phyloP scores from a whole-genome alignment of 2,888 invertebrate species.

The Monoplex corrugatus region DNA sequence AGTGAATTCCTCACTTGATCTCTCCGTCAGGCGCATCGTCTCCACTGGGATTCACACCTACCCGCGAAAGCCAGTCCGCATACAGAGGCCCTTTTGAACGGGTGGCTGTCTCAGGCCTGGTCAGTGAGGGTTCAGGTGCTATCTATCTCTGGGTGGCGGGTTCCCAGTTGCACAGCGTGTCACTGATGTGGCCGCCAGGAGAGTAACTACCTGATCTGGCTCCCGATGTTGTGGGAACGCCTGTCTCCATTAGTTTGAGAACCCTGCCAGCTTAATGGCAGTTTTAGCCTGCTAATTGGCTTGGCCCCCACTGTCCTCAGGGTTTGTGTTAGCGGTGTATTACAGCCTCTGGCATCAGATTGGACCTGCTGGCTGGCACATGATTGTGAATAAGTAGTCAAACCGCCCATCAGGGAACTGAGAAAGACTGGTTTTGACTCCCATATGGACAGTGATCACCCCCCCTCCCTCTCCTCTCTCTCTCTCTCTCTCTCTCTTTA shows the following conservation, averaged over 20 bases:
- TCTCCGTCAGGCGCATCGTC: conserved; percentile 2
- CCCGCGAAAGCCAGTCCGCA: conserved; percentile 6
- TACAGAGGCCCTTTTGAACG: neutral
- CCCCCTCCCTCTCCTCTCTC: too few species aligned
- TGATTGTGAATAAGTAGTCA: too few species aligned
- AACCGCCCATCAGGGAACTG: too few species aligned
- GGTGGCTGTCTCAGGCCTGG: conserved; percentile 9
- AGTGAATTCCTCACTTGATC: conserved; percentile 38
- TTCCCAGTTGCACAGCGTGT: neutral
- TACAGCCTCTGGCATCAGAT: neutral
- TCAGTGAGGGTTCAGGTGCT: neutral
- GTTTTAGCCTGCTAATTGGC: conserved; percentile 31
- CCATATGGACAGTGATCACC: too few species aligned
- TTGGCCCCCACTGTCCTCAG: conserved; percentile 9
- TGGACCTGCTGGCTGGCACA: too few species aligned
- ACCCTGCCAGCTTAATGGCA: neutral
- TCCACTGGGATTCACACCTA: conserved; percentile 42
- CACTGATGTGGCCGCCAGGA: too few species aligned
- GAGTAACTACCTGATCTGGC: too few species aligned
- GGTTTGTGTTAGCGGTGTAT: neutral
- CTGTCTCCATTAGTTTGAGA: too few species aligned
- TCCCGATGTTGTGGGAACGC: neutral
- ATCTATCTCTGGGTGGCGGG: neutral
- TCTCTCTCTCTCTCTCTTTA: too few species aligned
- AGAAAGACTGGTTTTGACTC: too few species aligned